These are phyloP conservation scores for Eremophila alpestris DNA, from an alignment of 2,797 vertebrate species.

Conservation along the genomic window DNA sequence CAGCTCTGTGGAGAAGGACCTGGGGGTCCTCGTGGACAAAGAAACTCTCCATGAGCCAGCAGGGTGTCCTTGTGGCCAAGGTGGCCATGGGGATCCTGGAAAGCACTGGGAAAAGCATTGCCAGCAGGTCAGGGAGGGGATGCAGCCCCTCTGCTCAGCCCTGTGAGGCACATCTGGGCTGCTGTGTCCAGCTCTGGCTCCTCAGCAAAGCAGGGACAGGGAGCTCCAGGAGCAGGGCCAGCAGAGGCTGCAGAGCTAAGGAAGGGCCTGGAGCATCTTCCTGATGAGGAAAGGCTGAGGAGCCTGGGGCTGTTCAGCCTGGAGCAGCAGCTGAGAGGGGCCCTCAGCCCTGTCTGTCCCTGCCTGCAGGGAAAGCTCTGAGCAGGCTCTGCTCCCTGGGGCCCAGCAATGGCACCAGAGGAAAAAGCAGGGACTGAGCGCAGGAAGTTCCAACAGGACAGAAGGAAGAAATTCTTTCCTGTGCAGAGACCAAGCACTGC, in stretches of 20 bases:
- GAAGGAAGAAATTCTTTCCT: background rate
- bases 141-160: background rate
- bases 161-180: background rate
- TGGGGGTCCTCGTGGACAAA: background rate
- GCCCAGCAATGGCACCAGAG: background rate
- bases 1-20: background rate
- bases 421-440: background rate
- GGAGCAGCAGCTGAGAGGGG: background rate
- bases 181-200: background rate
- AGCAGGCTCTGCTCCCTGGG: background rate
- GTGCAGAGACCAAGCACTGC: fast-evolving
- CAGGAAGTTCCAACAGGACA: background rate
- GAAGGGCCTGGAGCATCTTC: background rate
- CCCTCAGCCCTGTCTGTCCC: background rate
- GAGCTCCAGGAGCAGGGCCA: background rate
- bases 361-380: background rate
- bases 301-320: background rate
- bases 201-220: too few relatives aligned
- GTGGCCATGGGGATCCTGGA: background rate
- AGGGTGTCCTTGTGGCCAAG: background rate
- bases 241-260: background rate
- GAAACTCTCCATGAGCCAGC: background rate
- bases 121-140: background rate
- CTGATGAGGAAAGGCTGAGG: background rate
- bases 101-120: background rate